A percentile compares a stretch with the other conserved stretches of the same genome.
Evolutionary conservation across 2,113 vertebrate species (phyloP).

Genomic region (Martes martes): DNA sequence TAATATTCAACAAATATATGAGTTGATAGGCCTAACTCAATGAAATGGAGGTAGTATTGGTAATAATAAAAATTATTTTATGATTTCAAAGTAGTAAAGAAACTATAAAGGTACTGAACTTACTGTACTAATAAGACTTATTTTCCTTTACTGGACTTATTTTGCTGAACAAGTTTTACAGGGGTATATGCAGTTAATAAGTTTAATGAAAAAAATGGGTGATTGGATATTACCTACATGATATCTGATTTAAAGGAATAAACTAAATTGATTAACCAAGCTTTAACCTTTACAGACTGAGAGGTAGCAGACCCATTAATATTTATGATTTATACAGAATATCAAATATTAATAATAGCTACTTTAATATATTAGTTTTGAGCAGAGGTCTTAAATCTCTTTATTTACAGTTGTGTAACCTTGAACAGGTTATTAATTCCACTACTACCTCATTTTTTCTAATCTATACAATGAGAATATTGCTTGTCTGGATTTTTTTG

Average conservation of each 20-base stretch:
- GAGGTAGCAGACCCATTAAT: neutral
- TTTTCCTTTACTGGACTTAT: neutral
- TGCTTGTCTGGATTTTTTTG: neutral
- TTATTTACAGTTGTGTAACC: neutral
- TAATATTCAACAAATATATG: neutral
- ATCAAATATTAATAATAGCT: neutral
- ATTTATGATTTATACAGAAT: neutral
- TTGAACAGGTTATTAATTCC: neutral
- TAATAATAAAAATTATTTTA: neutral
- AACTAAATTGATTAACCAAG: neutral
- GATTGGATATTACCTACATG: neutral
- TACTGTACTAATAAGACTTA: neutral
- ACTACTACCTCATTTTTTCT: neutral
- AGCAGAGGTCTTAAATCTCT: neutral
- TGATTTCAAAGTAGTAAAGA: neutral
- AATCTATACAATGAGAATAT: neutral
- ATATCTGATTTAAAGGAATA: neutral
- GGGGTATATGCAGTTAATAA: neutral
- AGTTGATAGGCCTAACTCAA: neutral
- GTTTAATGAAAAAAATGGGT: neutral
- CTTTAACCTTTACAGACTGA: neutral
- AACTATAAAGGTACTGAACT: neutral
- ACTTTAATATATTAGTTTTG: neutral
- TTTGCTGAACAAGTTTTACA: neutral
- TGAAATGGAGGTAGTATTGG: neutral